These are phyloP conservation scores for Xiphias gladius DNA, from an alignment of 2,113 vertebrate genomes.

Conservation along the genomic window DNA sequence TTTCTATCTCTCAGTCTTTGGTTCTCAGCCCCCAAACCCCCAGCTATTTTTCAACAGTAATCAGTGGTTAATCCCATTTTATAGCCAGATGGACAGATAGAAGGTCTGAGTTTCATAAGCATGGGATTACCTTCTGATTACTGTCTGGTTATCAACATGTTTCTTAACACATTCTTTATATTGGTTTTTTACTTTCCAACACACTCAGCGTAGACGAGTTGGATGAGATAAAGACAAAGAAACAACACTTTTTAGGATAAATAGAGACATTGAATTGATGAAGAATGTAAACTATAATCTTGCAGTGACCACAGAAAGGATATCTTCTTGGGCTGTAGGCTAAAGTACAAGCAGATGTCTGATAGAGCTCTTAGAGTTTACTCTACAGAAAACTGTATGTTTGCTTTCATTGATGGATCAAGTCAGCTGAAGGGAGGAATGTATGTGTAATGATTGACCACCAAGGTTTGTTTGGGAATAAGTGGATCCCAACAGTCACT, in stretches of 20 bases:
- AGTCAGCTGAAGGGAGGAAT: constrained; percentile 1
- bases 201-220: not conserved
- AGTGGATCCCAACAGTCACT: constrained; percentile 34
- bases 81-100: constrained; percentile 55
- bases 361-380: not conserved
- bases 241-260: not conserved
- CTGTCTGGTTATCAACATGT: constrained; percentile 32
- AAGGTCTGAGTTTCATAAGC: constrained; percentile 10
- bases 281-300: not conserved
- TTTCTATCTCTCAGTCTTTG: not conserved
- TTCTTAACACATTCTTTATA: constrained; percentile 18
- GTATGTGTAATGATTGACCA: constrained; percentile 17
- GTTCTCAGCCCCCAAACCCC: not conserved
- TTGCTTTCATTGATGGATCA: not conserved
- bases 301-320: not conserved
- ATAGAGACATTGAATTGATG: not conserved
- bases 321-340: not conserved
- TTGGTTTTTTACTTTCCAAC: not conserved
- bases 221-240: not conserved
- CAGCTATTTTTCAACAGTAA: not conserved
- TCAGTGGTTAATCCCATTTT: constrained; percentile 58
- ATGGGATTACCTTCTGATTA: constrained; percentile 52
- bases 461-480: constrained; percentile 4
- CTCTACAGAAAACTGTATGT: not conserved
- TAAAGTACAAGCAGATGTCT: not conserved